Base-by-base conservation (phyloP, 2,797 vertebrate genomes). In the Luscinia luscinia region DNA sequence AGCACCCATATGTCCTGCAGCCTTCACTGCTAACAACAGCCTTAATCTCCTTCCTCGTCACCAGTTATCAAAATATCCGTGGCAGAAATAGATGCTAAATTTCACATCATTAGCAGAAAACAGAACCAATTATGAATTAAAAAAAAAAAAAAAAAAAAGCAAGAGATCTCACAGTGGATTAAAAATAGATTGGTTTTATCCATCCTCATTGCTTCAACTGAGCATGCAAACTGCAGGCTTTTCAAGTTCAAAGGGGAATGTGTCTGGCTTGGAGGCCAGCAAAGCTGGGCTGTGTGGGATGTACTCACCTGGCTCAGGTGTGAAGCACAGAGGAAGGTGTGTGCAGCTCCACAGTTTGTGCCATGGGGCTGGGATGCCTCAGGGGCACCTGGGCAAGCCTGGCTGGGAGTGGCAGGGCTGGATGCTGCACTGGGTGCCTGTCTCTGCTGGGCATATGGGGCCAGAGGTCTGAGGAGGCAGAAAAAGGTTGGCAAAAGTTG, bases 1-100 rank as follows among this genome's bases (percentile, higher is more conserved):
- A 90, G 86, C 84, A n/a, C 61, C 89, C 95, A 87, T 80, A 92
- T 87, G 86, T 93, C 91, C 94, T 41, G 5, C 86, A 94, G 89
- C 81, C 82, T 85, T 61, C 59, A 46, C 48, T 59, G 28, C 84
- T 90, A 81, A 87, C 89, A 94, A 82, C 79, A 74, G 64, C 38
- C 91, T 81, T 79, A 91, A 94, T 90, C 84, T 87, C 67, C 86
- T 84, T 87, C 72, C 61, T 52, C 62, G n/a, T 55, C 43, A 69
- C 26, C 11, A 8, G 41, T 67, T 94, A 94, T 90, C 79, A 84
- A 85, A 96, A 92, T 76, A 90, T 94, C 78, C 0, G 0, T 70
- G 72, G 68, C 87, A 93, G 58, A 91, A 95, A 89, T 77, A 95
- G 94, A 95, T 66, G 63, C 61, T 84, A 51, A 38, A 91, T 84